A percentile compares a stretch with the other conserved stretches of the same genome.
These are phyloP conservation scores for Antheraea mylitta DNA, from an alignment of 1,140 invertebrate genomes.

Conservation along the genomic window DNA sequence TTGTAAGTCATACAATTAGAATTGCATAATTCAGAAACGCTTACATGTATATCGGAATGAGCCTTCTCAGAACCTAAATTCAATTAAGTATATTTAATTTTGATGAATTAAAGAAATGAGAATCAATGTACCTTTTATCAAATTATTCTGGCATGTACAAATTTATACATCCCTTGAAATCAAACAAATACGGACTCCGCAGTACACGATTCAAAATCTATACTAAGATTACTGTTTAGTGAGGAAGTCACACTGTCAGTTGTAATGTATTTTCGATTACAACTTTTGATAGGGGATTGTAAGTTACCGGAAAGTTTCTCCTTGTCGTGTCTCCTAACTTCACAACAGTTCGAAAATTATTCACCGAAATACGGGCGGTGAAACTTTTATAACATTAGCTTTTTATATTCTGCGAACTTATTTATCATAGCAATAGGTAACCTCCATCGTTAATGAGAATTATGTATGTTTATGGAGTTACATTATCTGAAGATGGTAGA, in stretches of 20 bases:
- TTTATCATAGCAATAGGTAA: conserved; percentile 37
- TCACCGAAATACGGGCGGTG: conserved; percentile 21
- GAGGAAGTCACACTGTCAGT: not conserved
- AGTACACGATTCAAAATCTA: not conserved
- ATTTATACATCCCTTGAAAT: too few species aligned
- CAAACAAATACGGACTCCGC: not conserved
- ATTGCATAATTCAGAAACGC: too few species aligned
- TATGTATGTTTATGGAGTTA: too few species aligned
- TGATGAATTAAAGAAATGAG: too few species aligned
- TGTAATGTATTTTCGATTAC: conserved; percentile 22
- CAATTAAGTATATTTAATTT: too few species aligned
- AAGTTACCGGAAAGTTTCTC: conserved; percentile 19
- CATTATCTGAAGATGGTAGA: too few species aligned
- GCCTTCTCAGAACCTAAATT: too few species aligned
- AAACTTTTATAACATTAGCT: conserved; percentile 42
- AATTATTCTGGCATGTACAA: too few species aligned
- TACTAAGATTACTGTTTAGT: not conserved
- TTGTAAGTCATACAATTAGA: too few species aligned
- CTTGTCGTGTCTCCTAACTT: conserved; percentile 15
- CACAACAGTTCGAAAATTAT: conserved; percentile 24
- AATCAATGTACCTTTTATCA: too few species aligned
- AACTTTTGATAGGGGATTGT: conserved; percentile 20
- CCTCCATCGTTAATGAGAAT: conserved; percentile 27
- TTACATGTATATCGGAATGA: too few species aligned
- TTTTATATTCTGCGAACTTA: conserved; percentile 37